phyloP scores from a whole-genome alignment of 2,113 vertebrate species.

The Lepisosteus osseus region DNA sequence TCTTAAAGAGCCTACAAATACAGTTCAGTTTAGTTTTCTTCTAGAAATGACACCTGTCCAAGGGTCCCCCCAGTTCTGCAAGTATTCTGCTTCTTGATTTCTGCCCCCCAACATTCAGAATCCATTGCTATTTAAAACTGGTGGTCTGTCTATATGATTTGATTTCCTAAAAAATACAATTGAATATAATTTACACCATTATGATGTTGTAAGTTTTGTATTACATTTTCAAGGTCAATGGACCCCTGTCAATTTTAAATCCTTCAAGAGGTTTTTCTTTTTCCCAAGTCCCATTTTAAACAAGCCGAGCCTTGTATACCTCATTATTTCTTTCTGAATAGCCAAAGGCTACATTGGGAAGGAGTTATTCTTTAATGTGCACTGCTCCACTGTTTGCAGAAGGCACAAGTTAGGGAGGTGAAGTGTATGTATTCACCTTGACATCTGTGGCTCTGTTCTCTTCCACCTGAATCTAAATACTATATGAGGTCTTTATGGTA shows the following conservation, averaged over 20 bases:
- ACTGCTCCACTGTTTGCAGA: neutral
- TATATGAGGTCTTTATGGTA: no score
- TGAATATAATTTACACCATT: neutral
- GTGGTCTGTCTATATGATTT: no score
- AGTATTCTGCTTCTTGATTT: no score
- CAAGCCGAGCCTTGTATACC: neutral
- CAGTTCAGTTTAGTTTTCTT: no score
- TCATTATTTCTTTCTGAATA: constrained; percentile 3
- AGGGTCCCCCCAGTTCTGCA: no score
- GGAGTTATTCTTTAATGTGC: neutral
- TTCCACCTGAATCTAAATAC: no score
- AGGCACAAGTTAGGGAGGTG: neutral
- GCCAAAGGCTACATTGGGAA: neutral
- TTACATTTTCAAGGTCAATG: neutral
- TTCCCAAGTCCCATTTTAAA: neutral
- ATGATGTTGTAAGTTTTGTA: neutral
- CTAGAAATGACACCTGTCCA: no score
- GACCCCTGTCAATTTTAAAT: neutral
- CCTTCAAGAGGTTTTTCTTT: neutral
- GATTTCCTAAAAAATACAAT: no score
- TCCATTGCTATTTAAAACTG: no score
- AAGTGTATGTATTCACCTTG: neutral
- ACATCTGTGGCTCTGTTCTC: no score
- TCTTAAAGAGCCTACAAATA: no score
- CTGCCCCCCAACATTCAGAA: no score